Evolutionary conservation across 2,113 vertebrate genomes (phyloP).

Genomic region (Hemicordylus capensis): DNA sequence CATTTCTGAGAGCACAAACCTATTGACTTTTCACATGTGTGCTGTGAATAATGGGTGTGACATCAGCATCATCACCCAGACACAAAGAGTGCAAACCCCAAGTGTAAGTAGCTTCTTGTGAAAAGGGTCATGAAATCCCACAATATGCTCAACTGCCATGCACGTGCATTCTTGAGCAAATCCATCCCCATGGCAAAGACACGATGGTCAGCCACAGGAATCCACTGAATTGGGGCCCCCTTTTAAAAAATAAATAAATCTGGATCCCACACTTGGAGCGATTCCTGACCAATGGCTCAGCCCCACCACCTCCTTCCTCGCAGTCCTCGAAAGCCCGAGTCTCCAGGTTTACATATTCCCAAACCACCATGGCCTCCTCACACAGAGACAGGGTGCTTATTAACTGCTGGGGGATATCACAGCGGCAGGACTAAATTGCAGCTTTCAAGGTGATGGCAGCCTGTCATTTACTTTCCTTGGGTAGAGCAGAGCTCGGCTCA

Average conservation of each 20-base stretch:
- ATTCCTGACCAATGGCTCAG: slow-evolving; percentile 27
- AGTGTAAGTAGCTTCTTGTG: not conserved
- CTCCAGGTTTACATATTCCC: slow-evolving; percentile 36
- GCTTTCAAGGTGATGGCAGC: slow-evolving; percentile 22
- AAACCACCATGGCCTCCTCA: slow-evolving; percentile 43
- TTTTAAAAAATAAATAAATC: not conserved
- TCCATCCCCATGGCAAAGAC: not conserved
- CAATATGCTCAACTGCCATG: not conserved
- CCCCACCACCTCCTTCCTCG: not conserved
- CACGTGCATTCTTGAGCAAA: not conserved
- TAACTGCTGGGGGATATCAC: slow-evolving; percentile 50
- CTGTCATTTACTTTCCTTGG: slow-evolving; percentile 39
- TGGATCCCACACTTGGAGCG: slow-evolving; percentile 18
- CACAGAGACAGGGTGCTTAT: slow-evolving; percentile 56
- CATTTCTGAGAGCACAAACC: too few species aligned
- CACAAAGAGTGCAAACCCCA: not conserved
- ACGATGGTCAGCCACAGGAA: not conserved
- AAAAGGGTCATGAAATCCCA: not conserved
- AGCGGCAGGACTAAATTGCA: slow-evolving; percentile 49
- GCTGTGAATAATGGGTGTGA: not conserved
- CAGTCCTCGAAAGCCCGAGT: slow-evolving; percentile 59
- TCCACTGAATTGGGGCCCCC: not conserved
- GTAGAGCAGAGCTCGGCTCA: slow-evolving; percentile 29
- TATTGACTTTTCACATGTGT: too few species aligned
- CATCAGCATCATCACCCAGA: not conserved